Percentiles rank a stretch among this genome's conserved stretches.
Conservation (phyloP, 2,797 vertebrate genomes). For the Argya squamiceps region DNA sequence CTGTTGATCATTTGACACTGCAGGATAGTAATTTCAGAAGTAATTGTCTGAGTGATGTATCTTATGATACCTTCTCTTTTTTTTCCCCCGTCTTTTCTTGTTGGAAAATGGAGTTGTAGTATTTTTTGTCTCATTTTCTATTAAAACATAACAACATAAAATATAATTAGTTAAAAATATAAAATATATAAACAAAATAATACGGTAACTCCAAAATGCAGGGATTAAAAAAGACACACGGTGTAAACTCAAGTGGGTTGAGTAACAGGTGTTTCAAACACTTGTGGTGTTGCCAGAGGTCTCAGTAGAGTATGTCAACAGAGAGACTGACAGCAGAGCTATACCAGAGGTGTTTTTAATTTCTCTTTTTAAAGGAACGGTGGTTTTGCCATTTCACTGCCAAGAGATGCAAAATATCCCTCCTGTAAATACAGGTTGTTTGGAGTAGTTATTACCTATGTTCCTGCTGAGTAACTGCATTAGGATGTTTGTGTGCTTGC, state of each 20-base stretch:
- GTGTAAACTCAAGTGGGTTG: not conserved
- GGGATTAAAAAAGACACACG: not conserved
- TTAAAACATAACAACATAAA: not conserved
- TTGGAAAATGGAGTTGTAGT: not conserved
- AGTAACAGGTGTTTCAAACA: not conserved
- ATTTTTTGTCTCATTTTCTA: not conserved
- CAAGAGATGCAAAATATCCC: not conserved
- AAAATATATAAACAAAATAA: not conserved
- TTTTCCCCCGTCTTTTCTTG: rapidly evolving
- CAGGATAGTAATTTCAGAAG: not conserved
- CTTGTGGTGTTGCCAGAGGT: not conserved
- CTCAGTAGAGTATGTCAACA: not conserved
- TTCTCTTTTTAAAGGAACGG: not conserved
- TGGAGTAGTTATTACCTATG: not conserved
- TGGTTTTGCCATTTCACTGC: not conserved
- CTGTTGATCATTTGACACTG: not conserved
- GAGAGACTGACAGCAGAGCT: not conserved
- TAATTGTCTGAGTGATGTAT: not conserved
- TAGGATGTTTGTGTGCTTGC: not conserved
- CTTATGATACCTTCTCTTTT: not conserved
- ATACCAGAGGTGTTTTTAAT: rapidly evolving
- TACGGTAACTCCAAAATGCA: not conserved
- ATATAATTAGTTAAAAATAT: not conserved
- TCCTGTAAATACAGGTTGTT: not conserved
- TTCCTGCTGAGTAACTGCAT: not conserved